Percentiles rank a stretch among this genome's conserved stretches.
phyloP scores from a whole-genome alignment of 2,888 invertebrate genomes.

The Danaus chrysippus region DNA sequence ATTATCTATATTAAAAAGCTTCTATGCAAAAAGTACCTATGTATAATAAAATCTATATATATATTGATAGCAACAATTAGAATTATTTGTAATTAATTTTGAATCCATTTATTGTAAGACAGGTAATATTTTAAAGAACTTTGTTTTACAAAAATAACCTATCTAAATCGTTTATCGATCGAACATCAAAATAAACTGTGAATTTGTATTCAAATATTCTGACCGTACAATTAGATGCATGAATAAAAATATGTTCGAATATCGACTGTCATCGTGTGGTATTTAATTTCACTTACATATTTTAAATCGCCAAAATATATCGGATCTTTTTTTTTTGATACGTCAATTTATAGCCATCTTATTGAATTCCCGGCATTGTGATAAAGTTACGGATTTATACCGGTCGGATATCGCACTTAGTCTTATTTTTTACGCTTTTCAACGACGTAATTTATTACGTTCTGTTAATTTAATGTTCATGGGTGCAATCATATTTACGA shows the following conservation, averaged over 20 bases:
- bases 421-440: slow-evolving; percentile 26
- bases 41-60: no score
- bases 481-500: neutral
- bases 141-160: no score
- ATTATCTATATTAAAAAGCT: no score
- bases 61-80: no score
- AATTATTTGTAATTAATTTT: no score
- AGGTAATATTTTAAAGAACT: no score
- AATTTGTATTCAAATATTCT: no score
- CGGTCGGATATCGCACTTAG: slow-evolving; percentile 29
- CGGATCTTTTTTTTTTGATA: slow-evolving; percentile 41
- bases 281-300: slow-evolving; percentile 34
- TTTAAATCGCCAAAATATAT: slow-evolving; percentile 22
- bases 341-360: slow-evolving; percentile 51
- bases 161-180: no score
- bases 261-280: slow-evolving; percentile 27
- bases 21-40: no score
- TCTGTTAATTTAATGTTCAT: slow-evolving; percentile 6
- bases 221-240: no score
- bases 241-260: neutral
- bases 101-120: no score
- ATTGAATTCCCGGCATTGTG: slow-evolving; percentile 38
- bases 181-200: no score
- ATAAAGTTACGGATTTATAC: slow-evolving; percentile 43
- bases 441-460: slow-evolving; percentile 26